Conservation (phyloP, 2,888 invertebrate species). For the Notodromas monacha region DNA sequence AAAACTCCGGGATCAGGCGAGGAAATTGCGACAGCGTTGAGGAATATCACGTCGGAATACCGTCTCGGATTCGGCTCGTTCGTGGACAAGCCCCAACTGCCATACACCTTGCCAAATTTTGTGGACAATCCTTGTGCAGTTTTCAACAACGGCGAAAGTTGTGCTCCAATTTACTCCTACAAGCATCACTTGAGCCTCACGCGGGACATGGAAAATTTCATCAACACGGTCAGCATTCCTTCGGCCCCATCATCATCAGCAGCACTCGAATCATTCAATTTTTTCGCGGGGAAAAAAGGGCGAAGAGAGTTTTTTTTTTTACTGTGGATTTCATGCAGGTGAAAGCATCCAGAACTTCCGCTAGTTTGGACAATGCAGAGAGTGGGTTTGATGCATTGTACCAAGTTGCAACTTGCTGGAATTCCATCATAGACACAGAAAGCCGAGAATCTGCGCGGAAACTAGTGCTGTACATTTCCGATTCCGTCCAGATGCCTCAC, state of each 20-base stretch:
- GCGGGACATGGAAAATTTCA: background rate
- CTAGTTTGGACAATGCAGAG: slow-evolving; percentile 24
- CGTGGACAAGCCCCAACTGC: background rate
- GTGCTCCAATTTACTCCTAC: background rate
- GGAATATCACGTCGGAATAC: background rate
- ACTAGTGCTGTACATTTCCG: slow-evolving; percentile 23
- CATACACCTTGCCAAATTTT: background rate
- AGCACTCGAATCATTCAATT: too few species aligned
- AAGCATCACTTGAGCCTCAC: slow-evolving; percentile 4
- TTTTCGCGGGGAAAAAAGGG: too few species aligned
- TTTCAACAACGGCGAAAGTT: too few species aligned
- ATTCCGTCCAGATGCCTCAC: slow-evolving; percentile 21
- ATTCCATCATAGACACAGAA: too few species aligned
- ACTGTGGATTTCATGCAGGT: too few species aligned
- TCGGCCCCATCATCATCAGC: too few species aligned
- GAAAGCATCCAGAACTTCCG: slow-evolving; percentile 16
- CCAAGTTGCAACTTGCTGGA: slow-evolving; percentile 23
- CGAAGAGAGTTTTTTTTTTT: too few species aligned
- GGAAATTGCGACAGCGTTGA: background rate
- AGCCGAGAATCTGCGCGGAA: slow-evolving; percentile 19
- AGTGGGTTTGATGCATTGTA: slow-evolving; percentile 25
- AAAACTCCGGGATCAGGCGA: background rate
- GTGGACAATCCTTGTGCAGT: background rate
- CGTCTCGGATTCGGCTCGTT: background rate
- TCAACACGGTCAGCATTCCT: background rate